Conservation (phyloP, 2,888 invertebrate species). For the Torymus tubicola region DNA sequence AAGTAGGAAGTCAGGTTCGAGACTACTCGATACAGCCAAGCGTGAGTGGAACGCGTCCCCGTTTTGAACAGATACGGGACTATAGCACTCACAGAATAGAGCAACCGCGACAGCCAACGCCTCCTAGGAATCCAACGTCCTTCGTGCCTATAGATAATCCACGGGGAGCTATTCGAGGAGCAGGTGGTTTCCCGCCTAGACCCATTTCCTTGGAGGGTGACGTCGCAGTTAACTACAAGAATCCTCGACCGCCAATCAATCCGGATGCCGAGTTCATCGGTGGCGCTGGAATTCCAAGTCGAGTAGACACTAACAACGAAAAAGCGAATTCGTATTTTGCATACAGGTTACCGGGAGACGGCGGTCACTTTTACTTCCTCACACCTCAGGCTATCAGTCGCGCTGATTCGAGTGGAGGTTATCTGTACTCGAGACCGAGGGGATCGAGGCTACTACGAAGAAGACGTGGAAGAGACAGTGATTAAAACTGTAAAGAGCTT, state of each 20-base stretch:
- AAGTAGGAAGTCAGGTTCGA: constrained; percentile 58
- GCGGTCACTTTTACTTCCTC: constrained; percentile 87
- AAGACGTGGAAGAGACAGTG: constrained; percentile 66
- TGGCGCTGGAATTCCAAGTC: constrained; percentile 61
- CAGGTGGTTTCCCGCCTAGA: constrained; percentile 51
- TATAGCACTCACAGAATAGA: constrained; percentile 56
- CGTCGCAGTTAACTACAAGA: constrained; percentile 80
- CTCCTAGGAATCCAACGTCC: constrained; percentile 59
- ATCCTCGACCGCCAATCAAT: constrained; percentile 79
- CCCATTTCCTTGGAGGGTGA: constrained; percentile 76
- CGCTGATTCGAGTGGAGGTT: constrained; percentile 65
- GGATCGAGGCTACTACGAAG: constrained; percentile 67
- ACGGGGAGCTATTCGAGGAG: constrained; percentile 38
- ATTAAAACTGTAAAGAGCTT: constrained; percentile 53
- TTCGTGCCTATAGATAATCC: constrained; percentile 65
- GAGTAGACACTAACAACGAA: constrained; percentile 61
- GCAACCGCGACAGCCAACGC: constrained; percentile 46
- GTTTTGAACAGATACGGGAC: constrained; percentile 31
- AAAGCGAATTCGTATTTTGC: constrained; percentile 82
- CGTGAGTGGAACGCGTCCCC: background rate
- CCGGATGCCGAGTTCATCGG: constrained; percentile 81
- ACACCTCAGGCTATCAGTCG: constrained; percentile 82
- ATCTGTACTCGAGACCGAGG: constrained; percentile 67
- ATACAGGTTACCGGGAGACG: constrained; percentile 85
- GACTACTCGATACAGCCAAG: constrained; percentile 43